phyloP scores from a whole-genome alignment of 1,140 invertebrate genomes.

The Catajapyx aquilonaris region DNA sequence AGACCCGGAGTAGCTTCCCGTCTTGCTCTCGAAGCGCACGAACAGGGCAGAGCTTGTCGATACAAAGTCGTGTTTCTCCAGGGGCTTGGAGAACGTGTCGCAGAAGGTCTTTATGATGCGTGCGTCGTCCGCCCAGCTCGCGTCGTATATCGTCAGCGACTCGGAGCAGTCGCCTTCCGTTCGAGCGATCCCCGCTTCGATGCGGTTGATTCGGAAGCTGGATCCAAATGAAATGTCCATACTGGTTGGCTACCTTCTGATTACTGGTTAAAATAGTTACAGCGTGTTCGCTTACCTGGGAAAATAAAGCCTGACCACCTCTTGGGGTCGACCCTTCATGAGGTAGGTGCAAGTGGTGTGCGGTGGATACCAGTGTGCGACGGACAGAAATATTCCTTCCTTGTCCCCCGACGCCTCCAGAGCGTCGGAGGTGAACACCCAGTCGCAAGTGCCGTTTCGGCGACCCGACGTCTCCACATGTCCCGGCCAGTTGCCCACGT shows the following conservation, averaged over 20 bases:
- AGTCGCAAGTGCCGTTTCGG: slow-evolving; percentile 60
- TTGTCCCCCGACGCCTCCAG: slow-evolving; percentile 47
- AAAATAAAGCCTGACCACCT: slow-evolving; percentile 70
- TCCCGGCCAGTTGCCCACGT: slow-evolving; percentile 78
- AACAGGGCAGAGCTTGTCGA: slow-evolving; percentile 65
- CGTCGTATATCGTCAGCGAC: slow-evolving; percentile 67
- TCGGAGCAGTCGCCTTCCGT: slow-evolving; percentile 67
- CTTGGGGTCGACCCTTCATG: slow-evolving; percentile 56
- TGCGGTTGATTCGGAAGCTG: slow-evolving; percentile 69
- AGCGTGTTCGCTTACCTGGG: slow-evolving; percentile 39
- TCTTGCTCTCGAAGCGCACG: slow-evolving; percentile 71
- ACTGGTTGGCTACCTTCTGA: neutral
- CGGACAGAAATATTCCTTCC: slow-evolving; percentile 70
- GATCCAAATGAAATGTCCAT: slow-evolving; percentile 7
- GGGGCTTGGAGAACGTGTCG: slow-evolving; percentile 71
- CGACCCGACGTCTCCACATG: slow-evolving; percentile 61
- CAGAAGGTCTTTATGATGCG: slow-evolving; percentile 78
- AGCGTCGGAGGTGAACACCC: slow-evolving; percentile 59
- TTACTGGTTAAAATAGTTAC: slow-evolving; percentile 1
- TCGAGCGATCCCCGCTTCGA: slow-evolving; percentile 41
- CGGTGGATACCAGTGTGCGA: slow-evolving; percentile 79
- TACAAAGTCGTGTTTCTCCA: slow-evolving; percentile 80
- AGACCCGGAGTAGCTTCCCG: slow-evolving; percentile 68
- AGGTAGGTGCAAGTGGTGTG: slow-evolving; percentile 76
- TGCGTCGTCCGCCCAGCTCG: slow-evolving; percentile 61